Evolutionary conservation across 2,888 invertebrate genomes (phyloP).

Genomic region (Zhuqinia jingwanae): DNA sequence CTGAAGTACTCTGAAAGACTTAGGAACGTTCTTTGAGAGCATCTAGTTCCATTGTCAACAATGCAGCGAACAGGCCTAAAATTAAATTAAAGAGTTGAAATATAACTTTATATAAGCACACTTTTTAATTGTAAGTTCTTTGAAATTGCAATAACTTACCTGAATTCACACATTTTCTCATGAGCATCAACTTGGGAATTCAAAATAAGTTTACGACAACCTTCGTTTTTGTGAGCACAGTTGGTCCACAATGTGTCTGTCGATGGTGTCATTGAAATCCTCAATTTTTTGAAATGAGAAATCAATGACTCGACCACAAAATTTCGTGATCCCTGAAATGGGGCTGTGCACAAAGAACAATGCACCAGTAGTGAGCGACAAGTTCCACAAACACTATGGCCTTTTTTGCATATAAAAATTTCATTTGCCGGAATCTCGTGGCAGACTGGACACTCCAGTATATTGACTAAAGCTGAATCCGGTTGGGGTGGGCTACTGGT

Average conservation of each 20-base stretch:
- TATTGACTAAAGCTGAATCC: neutral
- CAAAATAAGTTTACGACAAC: too few relatives aligned
- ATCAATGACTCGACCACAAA: conserved; percentile 21
- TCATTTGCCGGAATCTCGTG: conserved; percentile 6
- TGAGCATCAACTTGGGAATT: too few relatives aligned
- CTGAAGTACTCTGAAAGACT: conserved; percentile 14
- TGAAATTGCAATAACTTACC: too few relatives aligned
- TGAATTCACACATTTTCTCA: too few relatives aligned
- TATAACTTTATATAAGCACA: too few relatives aligned
- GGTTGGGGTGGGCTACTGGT: too few relatives aligned
- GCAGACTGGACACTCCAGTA: conserved; percentile 52
- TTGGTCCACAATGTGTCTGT: too few relatives aligned
- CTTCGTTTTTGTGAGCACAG: too few relatives aligned
- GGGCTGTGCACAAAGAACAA: neutral
- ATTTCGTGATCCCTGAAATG: conserved; percentile 1
- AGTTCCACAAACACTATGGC: conserved; percentile 28
- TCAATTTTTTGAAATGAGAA: neutral
- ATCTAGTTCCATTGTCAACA: too few relatives aligned
- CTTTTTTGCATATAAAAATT: conserved; percentile 26
- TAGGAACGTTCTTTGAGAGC: too few relatives aligned
- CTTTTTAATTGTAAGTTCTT: too few relatives aligned
- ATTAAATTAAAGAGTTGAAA: neutral
- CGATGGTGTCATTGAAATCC: neutral
- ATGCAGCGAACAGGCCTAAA: conserved; percentile 5
- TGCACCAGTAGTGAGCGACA: neutral